Conservation (phyloP, 2,888 invertebrate genomes). For the Diloba caeruleocephala region DNA sequence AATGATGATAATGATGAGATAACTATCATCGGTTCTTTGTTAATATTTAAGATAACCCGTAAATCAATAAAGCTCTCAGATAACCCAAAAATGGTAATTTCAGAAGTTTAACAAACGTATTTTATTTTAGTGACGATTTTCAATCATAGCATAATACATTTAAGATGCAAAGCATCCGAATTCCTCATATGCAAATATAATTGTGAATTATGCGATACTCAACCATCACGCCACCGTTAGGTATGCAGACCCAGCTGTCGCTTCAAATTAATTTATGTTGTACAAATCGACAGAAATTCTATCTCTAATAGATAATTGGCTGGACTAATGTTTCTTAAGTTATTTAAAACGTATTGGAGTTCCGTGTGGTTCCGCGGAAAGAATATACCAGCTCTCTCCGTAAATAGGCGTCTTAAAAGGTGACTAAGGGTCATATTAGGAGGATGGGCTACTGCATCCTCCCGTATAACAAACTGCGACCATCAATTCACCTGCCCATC, state of each 20-base stretch:
- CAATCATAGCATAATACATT: conserved; percentile 33
- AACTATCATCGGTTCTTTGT: neutral
- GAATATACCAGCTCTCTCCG: too few relatives aligned
- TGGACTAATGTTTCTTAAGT: neutral
- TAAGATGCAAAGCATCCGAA: conserved; percentile 38
- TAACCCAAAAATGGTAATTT: conserved; percentile 8
- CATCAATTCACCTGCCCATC: too few relatives aligned
- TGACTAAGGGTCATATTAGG: too few relatives aligned
- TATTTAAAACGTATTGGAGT: too few relatives aligned
- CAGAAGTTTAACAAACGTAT: neutral
- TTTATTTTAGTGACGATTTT: conserved; percentile 21
- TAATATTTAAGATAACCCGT: neutral
- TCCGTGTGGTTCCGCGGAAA: too few relatives aligned
- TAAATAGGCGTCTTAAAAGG: too few relatives aligned
- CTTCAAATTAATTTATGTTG: conserved; percentile 37
- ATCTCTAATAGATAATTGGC: neutral
- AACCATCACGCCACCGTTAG: conserved; percentile 57
- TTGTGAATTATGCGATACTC: conserved; percentile 41
- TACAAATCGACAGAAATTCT: conserved; percentile 30
- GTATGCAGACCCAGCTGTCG: conserved; percentile 14
- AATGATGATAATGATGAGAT: too few relatives aligned
- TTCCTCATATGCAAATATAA: conserved; percentile 51
- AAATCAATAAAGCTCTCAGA: neutral
- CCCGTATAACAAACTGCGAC: too few relatives aligned
- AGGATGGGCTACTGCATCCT: too few relatives aligned